Evolutionary conservation across 2,797 vertebrate species (phyloP).

Genomic region (Babyrousa celebensis): DNA sequence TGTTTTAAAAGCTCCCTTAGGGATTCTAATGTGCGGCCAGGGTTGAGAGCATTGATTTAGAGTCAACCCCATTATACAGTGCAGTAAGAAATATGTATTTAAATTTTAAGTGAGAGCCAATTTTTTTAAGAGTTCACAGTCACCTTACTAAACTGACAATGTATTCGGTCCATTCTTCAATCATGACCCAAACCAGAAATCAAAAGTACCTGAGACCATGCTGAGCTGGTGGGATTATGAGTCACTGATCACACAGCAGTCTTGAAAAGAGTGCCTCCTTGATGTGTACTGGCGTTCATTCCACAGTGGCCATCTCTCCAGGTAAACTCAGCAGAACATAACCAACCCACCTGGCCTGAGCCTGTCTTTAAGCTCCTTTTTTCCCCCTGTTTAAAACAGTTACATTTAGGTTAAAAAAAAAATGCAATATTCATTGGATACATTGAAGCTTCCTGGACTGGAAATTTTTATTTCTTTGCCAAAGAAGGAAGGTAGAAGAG

Average conservation of each 20-base stretch:
- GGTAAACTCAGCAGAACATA: conserved; percentile 49
- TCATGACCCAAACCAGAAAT: conserved; percentile 74
- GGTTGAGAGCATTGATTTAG: conserved; percentile 31
- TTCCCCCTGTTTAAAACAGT: conserved; percentile 79
- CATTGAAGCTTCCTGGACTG: conserved; percentile 84
- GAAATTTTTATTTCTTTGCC: conserved; percentile 88
- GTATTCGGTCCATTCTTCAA: conserved; percentile 72
- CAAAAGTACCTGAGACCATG: conserved; percentile 65
- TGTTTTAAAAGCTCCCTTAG: conserved; percentile 71
- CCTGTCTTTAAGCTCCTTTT: conserved; percentile 51
- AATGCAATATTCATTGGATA: conserved; percentile 89
- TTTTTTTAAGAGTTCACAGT: conserved; percentile 76
- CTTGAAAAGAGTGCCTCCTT: conserved; percentile 42
- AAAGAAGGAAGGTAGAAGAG: conserved; percentile 89
- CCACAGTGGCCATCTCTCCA: neutral
- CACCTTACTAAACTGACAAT: conserved; percentile 70
- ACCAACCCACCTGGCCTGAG: neutral
- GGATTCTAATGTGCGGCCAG: conserved; percentile 47
- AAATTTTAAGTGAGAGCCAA: conserved; percentile 68
- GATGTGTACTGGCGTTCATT: conserved; percentile 20
- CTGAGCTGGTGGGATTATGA: conserved; percentile 17
- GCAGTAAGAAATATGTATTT: conserved; percentile 68
- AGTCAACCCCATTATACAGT: conserved; percentile 71
- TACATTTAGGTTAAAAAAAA: conserved; percentile 81
- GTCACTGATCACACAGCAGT: conserved; percentile 38